phyloP scores from a whole-genome alignment of 2,113 vertebrate genomes.

The Pelodiscus sinensis region DNA sequence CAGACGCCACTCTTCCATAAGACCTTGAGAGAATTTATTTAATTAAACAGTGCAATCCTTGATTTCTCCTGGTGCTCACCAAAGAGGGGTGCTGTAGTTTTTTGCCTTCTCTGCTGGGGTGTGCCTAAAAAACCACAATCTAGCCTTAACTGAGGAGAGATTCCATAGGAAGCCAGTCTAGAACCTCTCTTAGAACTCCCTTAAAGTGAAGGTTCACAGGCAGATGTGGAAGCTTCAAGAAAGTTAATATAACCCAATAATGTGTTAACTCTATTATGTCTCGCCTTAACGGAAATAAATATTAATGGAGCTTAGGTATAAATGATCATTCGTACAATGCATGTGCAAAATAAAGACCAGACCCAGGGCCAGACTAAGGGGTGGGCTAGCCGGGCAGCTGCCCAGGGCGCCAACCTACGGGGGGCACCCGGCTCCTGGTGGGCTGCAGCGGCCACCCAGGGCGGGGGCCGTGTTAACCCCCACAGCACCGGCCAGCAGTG shows the following conservation, averaged over 20 bases:
- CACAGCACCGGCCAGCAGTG: no score
- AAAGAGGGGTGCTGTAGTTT: not conserved
- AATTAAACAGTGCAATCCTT: not conserved
- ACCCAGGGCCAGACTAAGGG: not conserved
- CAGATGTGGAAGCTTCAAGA: not conserved
- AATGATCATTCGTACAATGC: not conserved
- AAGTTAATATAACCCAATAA: not conserved
- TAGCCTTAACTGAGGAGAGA: not conserved
- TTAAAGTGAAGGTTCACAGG: not conserved
- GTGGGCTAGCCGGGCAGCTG: no score
- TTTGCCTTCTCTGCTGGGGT: not conserved
- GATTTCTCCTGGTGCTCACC: not conserved
- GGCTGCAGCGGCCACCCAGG: no score
- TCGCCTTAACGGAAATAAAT: not conserved
- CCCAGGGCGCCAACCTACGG: no score
- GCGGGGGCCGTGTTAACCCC: no score
- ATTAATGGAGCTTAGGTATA: not conserved
- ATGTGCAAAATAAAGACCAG: not conserved
- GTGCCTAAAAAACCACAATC: not conserved
- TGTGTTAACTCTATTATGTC: not conserved
- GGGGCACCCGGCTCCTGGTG: no score
- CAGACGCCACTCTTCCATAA: accelerated
- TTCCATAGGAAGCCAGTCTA: not conserved
- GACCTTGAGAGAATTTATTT: not conserved
- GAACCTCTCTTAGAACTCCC: not conserved